A percentile compares a stretch with the other conserved stretches of the same genome.
These are phyloP conservation scores for Hippoglossus hippoglossus DNA, from an alignment of 2,797 vertebrate species.

Conservation along the genomic window DNA sequence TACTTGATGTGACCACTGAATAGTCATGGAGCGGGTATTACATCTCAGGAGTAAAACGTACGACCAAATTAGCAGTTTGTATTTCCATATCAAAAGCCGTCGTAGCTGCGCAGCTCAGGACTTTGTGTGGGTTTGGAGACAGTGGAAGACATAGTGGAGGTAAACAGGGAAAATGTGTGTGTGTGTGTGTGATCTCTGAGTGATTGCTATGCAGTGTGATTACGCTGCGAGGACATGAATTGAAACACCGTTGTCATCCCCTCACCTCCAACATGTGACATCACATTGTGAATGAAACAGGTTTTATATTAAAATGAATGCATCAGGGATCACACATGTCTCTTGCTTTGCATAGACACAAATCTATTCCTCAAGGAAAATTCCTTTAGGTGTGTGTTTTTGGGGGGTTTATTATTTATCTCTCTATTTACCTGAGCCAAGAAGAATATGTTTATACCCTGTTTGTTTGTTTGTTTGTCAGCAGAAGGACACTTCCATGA, in stretches of 20 bases:
- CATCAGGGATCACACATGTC: slow-evolving; percentile 16
- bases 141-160: not conserved
- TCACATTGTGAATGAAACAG: slow-evolving; percentile 43
- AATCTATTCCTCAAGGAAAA: not conserved
- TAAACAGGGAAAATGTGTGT: not conserved
- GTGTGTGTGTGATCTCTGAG: not conserved
- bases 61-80: slow-evolving; percentile 59
- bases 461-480: too few relatives aligned
- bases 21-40: slow-evolving; percentile 40
- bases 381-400: not conserved
- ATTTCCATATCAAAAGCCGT: slow-evolving; percentile 70
- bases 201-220: slow-evolving; percentile 27
- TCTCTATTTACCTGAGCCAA: too few relatives aligned
- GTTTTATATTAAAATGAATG: slow-evolving; percentile 34
- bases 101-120: slow-evolving; percentile 20
- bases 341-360: not conserved
- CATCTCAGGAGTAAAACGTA: slow-evolving; percentile 54
- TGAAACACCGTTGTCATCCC: slow-evolving; percentile 12
- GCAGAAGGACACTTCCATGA: too few relatives aligned
- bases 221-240: slow-evolving; percentile 7
- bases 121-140: slow-evolving; percentile 18
- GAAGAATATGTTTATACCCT: too few relatives aligned
- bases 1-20: slow-evolving; percentile 59
- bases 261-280: slow-evolving; percentile 33
- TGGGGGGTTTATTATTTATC: too few relatives aligned